Evolutionary conservation across 2,888 invertebrate genomes (phyloP), one percentile per base, ranked within the genome.

Genomic region (Xanthostigma xanthostigma): DNA sequence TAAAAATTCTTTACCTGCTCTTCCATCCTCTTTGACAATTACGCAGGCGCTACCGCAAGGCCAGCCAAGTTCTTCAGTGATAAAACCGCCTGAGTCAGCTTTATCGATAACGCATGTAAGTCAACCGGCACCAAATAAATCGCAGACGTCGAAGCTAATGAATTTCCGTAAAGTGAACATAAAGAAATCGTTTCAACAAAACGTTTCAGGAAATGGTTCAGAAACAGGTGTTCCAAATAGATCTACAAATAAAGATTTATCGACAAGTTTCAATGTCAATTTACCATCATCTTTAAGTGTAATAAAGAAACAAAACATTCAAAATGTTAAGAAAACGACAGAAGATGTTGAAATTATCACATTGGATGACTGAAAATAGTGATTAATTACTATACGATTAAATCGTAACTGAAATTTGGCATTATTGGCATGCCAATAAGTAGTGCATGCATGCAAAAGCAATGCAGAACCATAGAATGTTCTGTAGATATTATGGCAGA

Each of bases 1-100:
- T 59, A 46, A 60, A 58, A 51, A 54, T 50, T 42, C 45, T 56
- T 40, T 57, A 55, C 48, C 51, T n/a, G 57, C 50, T 43, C 60
- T 75, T 14, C 75, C 76, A 0, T 66, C 75, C 0, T 72, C 74
- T 1, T 54, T 76, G 17, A 71, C 73, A 0, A 70, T 75, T 11
- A 74, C 74, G 0, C 74, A 74, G 58, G 67, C 59, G 9, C 5
- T 69, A 67, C 50, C 60, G 53, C 12, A 53, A 11, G 12, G 36
- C 17, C 40, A 45, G 9, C 38, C 47, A 9, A 41, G 12, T 36
- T 12, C 49, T 10, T 38, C 44, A 10, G 9, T 43, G 14, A 40
- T 46, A 41, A 44, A 39, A 10, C 44, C 27, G 44, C n/a, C 17
- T 12, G 44, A 13, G 11, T 36, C 36, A 1, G 11, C 42, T 12